Base-by-base conservation (phyloP, 2,113 vertebrate species). In the Phycodurus eques region DNA sequence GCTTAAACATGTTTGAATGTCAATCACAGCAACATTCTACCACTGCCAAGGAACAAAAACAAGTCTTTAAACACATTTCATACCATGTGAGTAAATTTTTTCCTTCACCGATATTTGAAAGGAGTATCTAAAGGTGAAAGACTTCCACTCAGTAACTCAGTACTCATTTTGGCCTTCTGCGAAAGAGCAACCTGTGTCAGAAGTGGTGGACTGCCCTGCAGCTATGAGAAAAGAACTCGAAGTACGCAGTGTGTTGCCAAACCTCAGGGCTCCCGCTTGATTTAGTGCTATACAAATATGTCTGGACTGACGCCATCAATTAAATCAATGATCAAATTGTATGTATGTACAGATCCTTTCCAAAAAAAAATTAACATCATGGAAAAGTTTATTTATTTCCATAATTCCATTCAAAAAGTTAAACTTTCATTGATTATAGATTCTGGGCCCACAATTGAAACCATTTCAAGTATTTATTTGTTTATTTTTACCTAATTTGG, bases 101-200 rank as follows among this genome's bases (percentile, higher is more conserved):
- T 27, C 72, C 72, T 65, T 70, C 15, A 8, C 49, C 33, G 72
- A 46, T 56, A 69, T 83, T 86, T 89, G 76, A 83, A 82, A 86
- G 77, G 47, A 57, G 72, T 79, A 91, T 84, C 90, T 89, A 89
- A 68, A 76, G 71, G 60, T 73, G 73, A 83, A 89, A 81, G 68
- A 85, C 68, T 68, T 35, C n/a, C 56, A 61, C 83, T 89, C 83
- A 86, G 80, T 77, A 31, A 17, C 62, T 20, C 12, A 71, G 73
- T 27, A 77, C 82, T 75, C 17, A 19, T 51, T 68, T 74, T 81
- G 82, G 72, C 69, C 71, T 71, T 59, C 14, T 68, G 64, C 67
- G 70, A 39, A 85, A 88, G 57, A 75, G 68, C 53, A 14, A 22
- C 72, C 69, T 77, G 81, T 75, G 72, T 83, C 54, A 0, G 65